Base-by-base conservation (phyloP, 2,888 invertebrate species). In the Exocentrus adspersus region DNA sequence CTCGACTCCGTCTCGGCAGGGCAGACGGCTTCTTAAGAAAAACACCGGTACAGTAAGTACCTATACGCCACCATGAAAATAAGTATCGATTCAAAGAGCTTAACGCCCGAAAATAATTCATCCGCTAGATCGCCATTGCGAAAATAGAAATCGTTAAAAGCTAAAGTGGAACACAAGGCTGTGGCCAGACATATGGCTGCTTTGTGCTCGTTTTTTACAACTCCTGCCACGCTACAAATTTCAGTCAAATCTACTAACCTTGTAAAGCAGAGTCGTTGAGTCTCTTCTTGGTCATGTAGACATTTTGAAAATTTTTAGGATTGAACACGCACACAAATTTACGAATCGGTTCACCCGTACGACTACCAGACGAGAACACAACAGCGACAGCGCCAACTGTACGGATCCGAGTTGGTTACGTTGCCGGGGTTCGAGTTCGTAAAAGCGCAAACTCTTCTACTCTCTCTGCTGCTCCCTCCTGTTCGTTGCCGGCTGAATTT, bases 21-120 rank as follows among this genome's bases (percentile, higher is more conserved):
- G 75, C 75, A 75, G 77, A 76, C 77, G 65, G 72, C 63, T 77
- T 76, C 78, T 72, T 60, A n/a, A 64, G 75, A 70, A 70, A 70
- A 70, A 70, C 68, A 65, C 69, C 68, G 69, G 69, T 60, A 63
- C 32, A n/a, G n/a, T n/a, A n/a, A n/a, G n/a, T n/a, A n/a, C n/a
- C n/a, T n/a, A n/a, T n/a, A 28, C 52, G 52, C 42, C 32, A 57
- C 24, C 12, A 46, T 42, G 52, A 58, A 32, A 60, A 53, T 48
- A 52, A 51, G 16, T 48, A 65, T 58, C 54, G 43, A 54, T 58
- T 60, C 14, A 52, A 37, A 65, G 30, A 20, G 37, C 51, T 19
- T 12, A 46, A 17, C 42, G 24, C 28, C n/a, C 42, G n/a, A 51
- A 51, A 54, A 54, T n/a, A 43, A 32, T 37, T 58, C 24, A n/a